These are phyloP conservation scores for Hydrochoerus hydrochaeris DNA, from an alignment of 2,113 vertebrate genomes.

Conservation along the genomic window DNA sequence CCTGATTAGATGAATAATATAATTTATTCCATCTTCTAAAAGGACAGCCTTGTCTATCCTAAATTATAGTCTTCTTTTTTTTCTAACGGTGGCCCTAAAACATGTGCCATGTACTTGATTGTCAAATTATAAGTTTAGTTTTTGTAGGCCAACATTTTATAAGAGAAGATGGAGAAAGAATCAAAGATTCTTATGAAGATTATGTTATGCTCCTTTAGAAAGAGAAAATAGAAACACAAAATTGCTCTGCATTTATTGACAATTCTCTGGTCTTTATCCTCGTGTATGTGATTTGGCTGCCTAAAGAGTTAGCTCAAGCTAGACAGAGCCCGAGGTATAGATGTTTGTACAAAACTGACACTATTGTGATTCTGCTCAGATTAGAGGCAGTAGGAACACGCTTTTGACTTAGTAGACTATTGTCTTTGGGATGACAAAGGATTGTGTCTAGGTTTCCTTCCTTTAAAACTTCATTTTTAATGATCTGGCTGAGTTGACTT, in stretches of 20 bases:
- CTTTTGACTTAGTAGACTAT: neutral
- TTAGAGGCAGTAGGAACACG: neutral
- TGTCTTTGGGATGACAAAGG: constrained; percentile 24
- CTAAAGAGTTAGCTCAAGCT: neutral
- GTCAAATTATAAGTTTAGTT: constrained; percentile 24
- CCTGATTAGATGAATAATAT: neutral
- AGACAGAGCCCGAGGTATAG: neutral
- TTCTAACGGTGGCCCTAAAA: neutral
- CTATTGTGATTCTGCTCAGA: neutral
- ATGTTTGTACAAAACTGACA: neutral
- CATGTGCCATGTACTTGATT: neutral
- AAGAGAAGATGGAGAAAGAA: constrained; percentile 7
- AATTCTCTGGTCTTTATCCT: neutral
- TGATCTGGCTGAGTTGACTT: constrained; percentile 61
- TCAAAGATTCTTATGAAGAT: neutral
- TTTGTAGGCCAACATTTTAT: neutral
- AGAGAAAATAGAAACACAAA: neutral
- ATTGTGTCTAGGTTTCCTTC: constrained; percentile 28
- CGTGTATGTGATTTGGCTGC: neutral
- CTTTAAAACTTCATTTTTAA: constrained; percentile 57
- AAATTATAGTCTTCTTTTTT: neutral
- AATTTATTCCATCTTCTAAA: constrained; percentile 46
- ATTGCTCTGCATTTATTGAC: neutral
- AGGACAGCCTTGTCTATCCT: neutral
- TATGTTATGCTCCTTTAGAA: neutral